phyloP scores from a whole-genome alignment of 2,888 invertebrate genomes.

The Chironomus tentans region DNA sequence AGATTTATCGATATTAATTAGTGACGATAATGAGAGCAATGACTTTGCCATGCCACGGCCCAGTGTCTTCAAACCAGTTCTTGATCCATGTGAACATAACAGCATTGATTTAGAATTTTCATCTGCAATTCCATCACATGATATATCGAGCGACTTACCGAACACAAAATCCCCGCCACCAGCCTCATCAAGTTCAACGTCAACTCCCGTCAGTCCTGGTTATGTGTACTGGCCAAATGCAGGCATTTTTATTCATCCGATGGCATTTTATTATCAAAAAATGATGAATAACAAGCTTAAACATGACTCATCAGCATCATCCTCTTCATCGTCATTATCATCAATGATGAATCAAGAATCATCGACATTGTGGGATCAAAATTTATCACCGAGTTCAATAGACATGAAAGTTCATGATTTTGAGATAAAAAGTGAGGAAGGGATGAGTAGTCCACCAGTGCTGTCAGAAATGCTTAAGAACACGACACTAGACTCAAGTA shows the following conservation, averaged over 20 bases:
- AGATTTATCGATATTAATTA: constrained; percentile 34
- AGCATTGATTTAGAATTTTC: constrained; percentile 43
- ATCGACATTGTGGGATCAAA: constrained; percentile 13
- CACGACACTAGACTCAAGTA: neutral
- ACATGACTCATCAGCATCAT: constrained; percentile 29
- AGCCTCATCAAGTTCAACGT: neutral
- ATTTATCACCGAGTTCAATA: neutral
- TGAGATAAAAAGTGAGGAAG: constrained; percentile 28
- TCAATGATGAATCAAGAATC: constrained; percentile 5
- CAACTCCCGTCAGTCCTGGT: constrained; percentile 40
- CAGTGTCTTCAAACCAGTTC: constrained; percentile 52
- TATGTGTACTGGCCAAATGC: constrained; percentile 63
- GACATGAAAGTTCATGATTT: constrained; percentile 9
- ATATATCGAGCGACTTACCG: constrained; percentile 6
- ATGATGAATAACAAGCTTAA: constrained; percentile 48
- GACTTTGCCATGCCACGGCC: constrained; percentile 49
- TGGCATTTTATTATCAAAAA: constrained; percentile 69
- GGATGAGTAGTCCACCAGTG: neutral
- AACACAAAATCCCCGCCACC: constrained; percentile 8
- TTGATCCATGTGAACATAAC: constrained; percentile 42
- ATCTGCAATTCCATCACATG: constrained; percentile 46
- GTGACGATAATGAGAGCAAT: constrained; percentile 34
- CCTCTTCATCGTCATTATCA: constrained; percentile 32
- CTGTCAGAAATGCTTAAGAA: constrained; percentile 12
- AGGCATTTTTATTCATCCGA: constrained; percentile 62